Evolutionary conservation across 2,888 invertebrate species (phyloP), one percentile per base, ranked within the genome.

Genomic region (Philaethria dido): DNA sequence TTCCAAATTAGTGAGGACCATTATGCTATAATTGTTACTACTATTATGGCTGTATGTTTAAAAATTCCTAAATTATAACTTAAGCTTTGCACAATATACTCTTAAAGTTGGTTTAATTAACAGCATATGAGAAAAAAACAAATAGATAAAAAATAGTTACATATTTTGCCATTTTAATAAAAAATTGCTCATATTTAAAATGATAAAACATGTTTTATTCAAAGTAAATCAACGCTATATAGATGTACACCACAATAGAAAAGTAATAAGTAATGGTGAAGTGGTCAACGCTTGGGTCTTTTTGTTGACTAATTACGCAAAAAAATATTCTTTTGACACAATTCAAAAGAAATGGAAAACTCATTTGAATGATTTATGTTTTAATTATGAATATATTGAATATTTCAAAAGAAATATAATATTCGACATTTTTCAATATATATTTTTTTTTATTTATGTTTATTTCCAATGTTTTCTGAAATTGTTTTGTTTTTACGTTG

Each of bases 261-360:
- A 50, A 66, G 66, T 63, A 52, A 69, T 66, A 63, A 69, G 63
- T 66, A 69, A 66, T 66, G 48, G 64, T 13, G 42, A 2, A 47
- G 48, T 62, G 62, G 69, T 66, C 70, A 66, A 66, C 66, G 66
- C 69, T 64, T 52, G 57, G 47, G 42, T 69, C 64, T 60, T 71
- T 66, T 64, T 57, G 61, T 63, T 44, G 25, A 59, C 36, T 50
- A 67, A 54, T 70, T 45, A 61, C 39, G 50, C 59, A 48, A 67
- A 62, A n/a, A 48, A 62, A 64, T 67, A 63, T 64, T 67, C 42
- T 64, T 48, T 66, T 61, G 39, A 39, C 55, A 14, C 18, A 60
- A 42, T 39, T 25, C 22, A 16, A 42, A 42, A 57, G 22, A 11
- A 57, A 57, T 42, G 22, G 22, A 57, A 57, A 57, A 25, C 11